Base-by-base conservation (phyloP, 2,113 vertebrate genomes). In the Paralichthys olivaceus region DNA sequence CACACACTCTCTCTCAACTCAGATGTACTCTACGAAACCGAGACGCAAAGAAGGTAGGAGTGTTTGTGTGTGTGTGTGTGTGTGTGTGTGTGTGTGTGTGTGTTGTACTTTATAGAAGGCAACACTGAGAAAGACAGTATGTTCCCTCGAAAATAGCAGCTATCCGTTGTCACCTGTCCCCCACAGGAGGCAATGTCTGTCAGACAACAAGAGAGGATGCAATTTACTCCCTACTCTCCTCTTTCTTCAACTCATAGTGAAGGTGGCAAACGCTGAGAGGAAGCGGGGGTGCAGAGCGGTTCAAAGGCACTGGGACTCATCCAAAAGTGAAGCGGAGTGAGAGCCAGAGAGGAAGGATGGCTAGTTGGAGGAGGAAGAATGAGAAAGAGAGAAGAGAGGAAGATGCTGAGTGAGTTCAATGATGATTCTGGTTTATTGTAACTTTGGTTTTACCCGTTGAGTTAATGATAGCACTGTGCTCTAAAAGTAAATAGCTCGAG, bases 271-370 rank as follows among this genome's bases (percentile, higher is more conserved):
- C 45, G 67, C 56, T 49, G 64, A 84, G 77, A 80, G 75, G 79
- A 77, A 72, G 70, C 19, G 32, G 2, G 55, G 64, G 53, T 66
- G 71, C 63, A 74, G 79, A 19, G 26, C 32, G 7, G 81, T 87
- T 89, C 77, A 89, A 79, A 88, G 75, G 61, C 81, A 62, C 40
- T 77, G 83, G 81, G 81, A 69, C 37, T 76, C 14, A 37, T 71
- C 78, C 77, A 80, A 76, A 72, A 80, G 57, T 63, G 56, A 75
- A 81, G 8, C 14, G 63, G 57, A 73, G 69, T 23, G 8, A 14
- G 40, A 75, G 75, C 69, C 79, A 79, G 40, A 67, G 51, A 80
- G 61, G 59, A 81, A 69, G 57, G 68, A 59, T 47, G 66, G 70
- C 20, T 51, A 74, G 49, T 4, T 60, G 61, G 65, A 55, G 60